phyloP scores from a whole-genome alignment of 1,140 invertebrate genomes.

The Saccostrea glomerata region DNA sequence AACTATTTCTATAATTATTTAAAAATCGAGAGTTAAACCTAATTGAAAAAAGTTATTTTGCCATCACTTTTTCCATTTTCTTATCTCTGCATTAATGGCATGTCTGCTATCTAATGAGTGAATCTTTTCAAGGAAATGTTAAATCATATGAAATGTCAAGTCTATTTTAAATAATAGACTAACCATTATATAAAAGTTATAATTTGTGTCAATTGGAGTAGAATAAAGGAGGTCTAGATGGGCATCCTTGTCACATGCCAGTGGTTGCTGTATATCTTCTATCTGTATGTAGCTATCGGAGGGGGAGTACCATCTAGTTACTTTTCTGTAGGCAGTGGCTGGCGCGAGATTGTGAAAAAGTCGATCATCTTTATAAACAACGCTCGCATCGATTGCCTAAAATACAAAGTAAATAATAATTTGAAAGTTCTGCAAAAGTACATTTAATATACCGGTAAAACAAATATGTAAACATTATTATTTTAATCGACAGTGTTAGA shows the following conservation, averaged over 20 bases:
- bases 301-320: constrained; percentile 74
- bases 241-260: constrained; percentile 67
- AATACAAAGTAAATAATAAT: background rate
- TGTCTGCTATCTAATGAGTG: too few species aligned
- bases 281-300: constrained; percentile 76
- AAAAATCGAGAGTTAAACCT: too few species aligned
- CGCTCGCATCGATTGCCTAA: background rate
- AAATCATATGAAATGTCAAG: background rate
- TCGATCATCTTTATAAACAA: background rate
- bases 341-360: background rate
- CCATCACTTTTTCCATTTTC: too few species aligned
- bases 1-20: too few species aligned
- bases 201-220: constrained; percentile 61
- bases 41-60: too few species aligned
- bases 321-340: background rate
- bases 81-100: too few species aligned
- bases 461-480: background rate
- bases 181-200: constrained; percentile 74
- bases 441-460: background rate
- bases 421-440: background rate
- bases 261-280: constrained; percentile 51
- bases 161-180: constrained; percentile 1
- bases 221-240: constrained; percentile 72
- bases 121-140: too few species aligned
- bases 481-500: background rate